These are phyloP conservation scores for Athalia cordata DNA, from an alignment of 2,888 invertebrate genomes.

Conservation along the genomic window DNA sequence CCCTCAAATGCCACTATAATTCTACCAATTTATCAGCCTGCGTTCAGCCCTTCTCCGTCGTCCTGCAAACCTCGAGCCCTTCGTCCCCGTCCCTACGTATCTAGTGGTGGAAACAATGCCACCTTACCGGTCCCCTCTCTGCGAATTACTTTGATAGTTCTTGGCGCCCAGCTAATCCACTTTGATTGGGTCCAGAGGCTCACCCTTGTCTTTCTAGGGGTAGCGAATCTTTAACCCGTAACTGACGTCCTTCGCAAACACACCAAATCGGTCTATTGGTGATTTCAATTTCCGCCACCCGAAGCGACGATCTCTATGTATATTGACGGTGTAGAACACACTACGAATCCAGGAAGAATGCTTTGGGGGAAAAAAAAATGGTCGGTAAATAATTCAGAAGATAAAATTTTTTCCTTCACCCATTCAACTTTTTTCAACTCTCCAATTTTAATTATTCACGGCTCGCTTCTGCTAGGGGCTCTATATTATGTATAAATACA, in stretches of 20 bases:
- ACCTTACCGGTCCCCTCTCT: conserved; percentile 37
- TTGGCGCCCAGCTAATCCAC: conserved; percentile 37
- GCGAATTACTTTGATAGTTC: conserved; percentile 40
- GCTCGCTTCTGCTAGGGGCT: neutral
- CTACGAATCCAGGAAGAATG: neutral
- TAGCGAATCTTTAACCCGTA: conserved; percentile 3
- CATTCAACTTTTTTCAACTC: too few species aligned
- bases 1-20: neutral
- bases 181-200: conserved; percentile 41
- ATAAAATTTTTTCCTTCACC: too few species aligned
- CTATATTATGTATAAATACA: neutral
- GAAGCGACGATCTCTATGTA: conserved; percentile 12
- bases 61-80: neutral
- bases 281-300: conserved; percentile 30
- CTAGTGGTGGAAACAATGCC: conserved; percentile 34
- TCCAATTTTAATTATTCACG: too few species aligned
- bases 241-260: conserved; percentile 24
- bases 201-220: conserved; percentile 21
- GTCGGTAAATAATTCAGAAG: neutral
- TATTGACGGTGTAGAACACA: conserved; percentile 21
- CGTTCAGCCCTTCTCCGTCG: neutral
- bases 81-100: neutral
- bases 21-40: conserved; percentile 32
- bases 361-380: neutral
- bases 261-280: conserved; percentile 30